Evolutionary conservation across 92 coral and sea anemone species (phyloP), one percentile per base, ranked within the genome.

Genomic region (Porites lobata): DNA sequence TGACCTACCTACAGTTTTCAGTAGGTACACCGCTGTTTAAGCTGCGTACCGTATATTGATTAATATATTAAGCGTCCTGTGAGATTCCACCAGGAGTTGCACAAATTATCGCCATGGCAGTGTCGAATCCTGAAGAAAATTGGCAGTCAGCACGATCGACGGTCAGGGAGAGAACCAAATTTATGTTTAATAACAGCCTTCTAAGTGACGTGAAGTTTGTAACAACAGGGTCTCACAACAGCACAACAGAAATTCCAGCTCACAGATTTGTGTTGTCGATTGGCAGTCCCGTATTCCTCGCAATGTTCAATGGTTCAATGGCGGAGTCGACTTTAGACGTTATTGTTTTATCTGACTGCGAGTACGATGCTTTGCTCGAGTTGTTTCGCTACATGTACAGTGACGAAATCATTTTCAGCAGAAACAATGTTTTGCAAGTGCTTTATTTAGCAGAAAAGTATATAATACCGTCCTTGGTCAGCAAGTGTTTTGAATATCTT

Each of bases 91-190:
- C 26, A 24, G 26, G 1, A 0, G 26, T 52, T 52, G 1, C 8
- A 52, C 7, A 10, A 52, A 52, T 6, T 6, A 52, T 52, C 7
- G 57, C 8, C 57, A 52, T 52, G 26, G 10, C 57, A 52, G 10
- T 52, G 57, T 52, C 57, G 10, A 6, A 6, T 52, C 63, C 61
- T 32, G 76, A 69, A 18, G 47, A 69, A 71, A 86, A 90, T 86
- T 94, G 96, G 96, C 94, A 91, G 81, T 77, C 92, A 75, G 80
- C 89, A 59, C 76, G 93, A 73, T 83, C 80, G 54, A 84, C 96
- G 26, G 20, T 94, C 80, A 86, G 87, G 61, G 96, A 94, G 51
- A 85, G 87, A 78, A 85, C 78, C 79, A 79, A 72, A 52, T 90
- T 85, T 29, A 82, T 94, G 94, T 88, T 91, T 50, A 86, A 87